Percentiles rank a stretch among this genome's conserved stretches.
These are phyloP conservation scores for Podarcis cretensis DNA, from an alignment of 2,113 vertebrate genomes.

Conservation along the genomic window DNA sequence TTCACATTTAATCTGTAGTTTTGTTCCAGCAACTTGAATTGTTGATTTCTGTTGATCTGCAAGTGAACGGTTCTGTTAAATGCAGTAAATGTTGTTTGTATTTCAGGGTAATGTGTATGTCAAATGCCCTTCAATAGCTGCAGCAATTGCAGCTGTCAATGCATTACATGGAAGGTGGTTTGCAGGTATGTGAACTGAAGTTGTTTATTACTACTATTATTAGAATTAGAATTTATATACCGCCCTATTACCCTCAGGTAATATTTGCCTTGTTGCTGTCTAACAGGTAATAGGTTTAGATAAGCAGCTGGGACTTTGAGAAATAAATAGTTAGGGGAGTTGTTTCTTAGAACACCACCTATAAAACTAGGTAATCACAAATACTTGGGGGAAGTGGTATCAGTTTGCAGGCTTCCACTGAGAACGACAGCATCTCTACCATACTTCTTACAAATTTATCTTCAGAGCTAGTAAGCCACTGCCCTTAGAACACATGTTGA, in stretches of 20 bases:
- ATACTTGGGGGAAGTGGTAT: background rate
- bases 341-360: background rate
- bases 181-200: conserved; percentile 80
- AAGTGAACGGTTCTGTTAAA: background rate
- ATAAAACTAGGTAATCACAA: background rate
- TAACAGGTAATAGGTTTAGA: background rate
- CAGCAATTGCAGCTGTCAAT: conserved; percentile 92
- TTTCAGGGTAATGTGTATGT: conserved; percentile 95
- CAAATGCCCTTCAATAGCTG: conserved; percentile 95
- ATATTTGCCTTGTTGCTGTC: rapidly evolving
- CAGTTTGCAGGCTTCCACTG: background rate
- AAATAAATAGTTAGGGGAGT: background rate
- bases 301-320: background rate
- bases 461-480: background rate
- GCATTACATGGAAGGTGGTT: conserved; percentile 95
- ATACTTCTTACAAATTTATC: background rate
- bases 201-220: background rate
- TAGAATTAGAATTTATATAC: background rate
- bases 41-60: background rate
- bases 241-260: too few relatives aligned
- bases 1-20: background rate
- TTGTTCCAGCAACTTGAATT: background rate
- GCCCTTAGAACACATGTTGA: background rate
- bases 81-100: background rate
- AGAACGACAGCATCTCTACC: background rate